Conservation (phyloP, 2,888 invertebrate species). For the Salticus scenicus region DNA sequence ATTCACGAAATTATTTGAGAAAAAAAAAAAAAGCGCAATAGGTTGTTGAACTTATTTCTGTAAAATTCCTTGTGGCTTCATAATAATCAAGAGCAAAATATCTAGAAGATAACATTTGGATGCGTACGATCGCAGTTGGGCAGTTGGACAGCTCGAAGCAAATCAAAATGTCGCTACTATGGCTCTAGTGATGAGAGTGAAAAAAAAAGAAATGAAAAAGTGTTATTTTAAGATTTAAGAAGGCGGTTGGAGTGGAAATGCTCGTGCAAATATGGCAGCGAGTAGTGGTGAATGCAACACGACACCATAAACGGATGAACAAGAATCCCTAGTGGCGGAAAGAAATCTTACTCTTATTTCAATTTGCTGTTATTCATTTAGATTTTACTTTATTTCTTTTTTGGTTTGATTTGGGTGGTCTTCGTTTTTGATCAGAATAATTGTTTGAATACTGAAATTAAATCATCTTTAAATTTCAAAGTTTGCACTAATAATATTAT, state of each 20-base stretch:
- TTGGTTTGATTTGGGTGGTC: no score
- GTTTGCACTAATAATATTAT: no score
- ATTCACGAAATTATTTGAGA: background rate
- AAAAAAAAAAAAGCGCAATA: background rate
- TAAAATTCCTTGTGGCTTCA: background rate
- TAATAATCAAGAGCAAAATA: slow-evolving; percentile 9
- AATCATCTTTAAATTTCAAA: no score
- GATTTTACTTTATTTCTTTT: no score
- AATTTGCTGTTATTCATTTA: no score
- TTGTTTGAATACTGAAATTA: no score
- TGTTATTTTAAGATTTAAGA: background rate
- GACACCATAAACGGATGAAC: background rate
- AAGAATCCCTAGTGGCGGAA: no score
- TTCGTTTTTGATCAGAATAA: no score
- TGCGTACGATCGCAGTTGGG: background rate
- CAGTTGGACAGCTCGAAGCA: slow-evolving; percentile 19
- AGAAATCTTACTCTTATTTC: no score
- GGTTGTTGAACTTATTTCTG: slow-evolving; percentile 1
- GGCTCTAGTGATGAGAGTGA: background rate
- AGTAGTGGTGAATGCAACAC: background rate
- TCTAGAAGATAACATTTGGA: background rate
- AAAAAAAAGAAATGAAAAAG: no score
- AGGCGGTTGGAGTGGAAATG: slow-evolving; percentile 6
- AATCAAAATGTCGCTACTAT: slow-evolving; percentile 3
- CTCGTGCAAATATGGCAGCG: background rate